phyloP scores from a whole-genome alignment of 2,888 invertebrate genomes.

The Polia nebulosa region DNA sequence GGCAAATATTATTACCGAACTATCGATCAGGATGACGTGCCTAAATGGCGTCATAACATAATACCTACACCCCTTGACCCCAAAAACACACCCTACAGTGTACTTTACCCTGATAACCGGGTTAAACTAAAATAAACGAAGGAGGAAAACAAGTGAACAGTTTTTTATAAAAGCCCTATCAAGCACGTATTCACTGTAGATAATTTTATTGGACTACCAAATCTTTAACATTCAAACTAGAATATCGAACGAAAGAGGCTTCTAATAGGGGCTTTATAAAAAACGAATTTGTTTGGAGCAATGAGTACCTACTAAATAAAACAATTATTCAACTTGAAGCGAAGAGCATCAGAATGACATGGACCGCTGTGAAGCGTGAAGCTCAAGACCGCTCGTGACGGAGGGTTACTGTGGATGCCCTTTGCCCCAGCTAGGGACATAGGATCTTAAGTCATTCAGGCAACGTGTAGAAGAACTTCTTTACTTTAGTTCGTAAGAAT shows the following conservation, averaged over 20 bases:
- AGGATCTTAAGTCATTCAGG: background rate
- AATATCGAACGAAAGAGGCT: background rate
- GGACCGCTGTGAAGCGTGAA: background rate
- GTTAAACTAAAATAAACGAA: constrained; percentile 49
- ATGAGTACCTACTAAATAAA: background rate
- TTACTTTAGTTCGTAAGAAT: too few species aligned
- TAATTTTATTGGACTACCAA: background rate
- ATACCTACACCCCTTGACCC: constrained; percentile 47
- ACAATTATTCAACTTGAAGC: background rate
- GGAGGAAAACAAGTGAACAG: constrained; percentile 7
- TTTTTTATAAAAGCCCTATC: constrained; percentile 5
- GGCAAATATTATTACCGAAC: constrained; percentile 30
- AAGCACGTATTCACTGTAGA: background rate
- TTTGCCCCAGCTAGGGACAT: too few species aligned
- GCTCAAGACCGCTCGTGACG: background rate
- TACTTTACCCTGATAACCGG: constrained; percentile 41
- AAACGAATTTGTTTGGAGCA: background rate
- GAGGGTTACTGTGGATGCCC: background rate
- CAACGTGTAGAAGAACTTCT: too few species aligned
- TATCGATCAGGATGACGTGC: constrained; percentile 41
- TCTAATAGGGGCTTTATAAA: background rate
- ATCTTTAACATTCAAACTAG: background rate
- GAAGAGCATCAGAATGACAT: too few species aligned
- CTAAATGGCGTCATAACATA: constrained; percentile 44
- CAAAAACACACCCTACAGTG: constrained; percentile 48